Evolutionary conservation across 2,888 invertebrate species (phyloP), one percentile per base, ranked within the genome.

Genomic region (Acanthacorydalis orientalis): DNA sequence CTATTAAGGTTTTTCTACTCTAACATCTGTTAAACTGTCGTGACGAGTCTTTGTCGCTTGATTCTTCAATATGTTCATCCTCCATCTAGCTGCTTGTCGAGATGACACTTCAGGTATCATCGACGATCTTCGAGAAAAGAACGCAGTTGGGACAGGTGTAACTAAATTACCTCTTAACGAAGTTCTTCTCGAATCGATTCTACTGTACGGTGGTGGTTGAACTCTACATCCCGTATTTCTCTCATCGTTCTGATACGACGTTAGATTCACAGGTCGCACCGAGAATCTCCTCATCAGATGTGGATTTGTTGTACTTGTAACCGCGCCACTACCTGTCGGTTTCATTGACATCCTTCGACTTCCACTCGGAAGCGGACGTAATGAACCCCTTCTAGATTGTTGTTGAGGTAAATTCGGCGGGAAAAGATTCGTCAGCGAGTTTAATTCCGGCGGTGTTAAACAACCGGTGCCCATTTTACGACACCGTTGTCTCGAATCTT

Each of bases 381-480:
- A 68, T 2, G 56, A 50, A 61, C 49, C 66, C 59, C 56, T 61
- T 10, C 60, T 56, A n/a, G 60, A 52, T 12, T 60, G 52, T 34
- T 53, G 48, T 32, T 54, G 50, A 7, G 44, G 32, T 6, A 41
- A 41, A 31, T 39, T 44, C 2, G 62, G 64, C 1, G 69, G 64
- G 51, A 74, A 72, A 1, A 74, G 58, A 0, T 69, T 66, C 15
- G 69, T 55, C 3, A 70, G 57, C 39, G 71, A 68, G 1, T 72
- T 68, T 43, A 72, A 54, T 45, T 64, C 60, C 0, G 71, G 68
- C 0, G 73, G 71, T 1, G 68, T 66, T 7, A 73, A 55, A 10
- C 66, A 65, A 14, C 73, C 74, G 0, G 68, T 73, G 12, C 76
- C 75, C 51, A 71, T 52, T 59, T 76, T 76, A 11, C 74, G 64